Base-by-base conservation (phyloP, 2,113 vertebrate genomes). In the Phaethornis superciliosus region DNA sequence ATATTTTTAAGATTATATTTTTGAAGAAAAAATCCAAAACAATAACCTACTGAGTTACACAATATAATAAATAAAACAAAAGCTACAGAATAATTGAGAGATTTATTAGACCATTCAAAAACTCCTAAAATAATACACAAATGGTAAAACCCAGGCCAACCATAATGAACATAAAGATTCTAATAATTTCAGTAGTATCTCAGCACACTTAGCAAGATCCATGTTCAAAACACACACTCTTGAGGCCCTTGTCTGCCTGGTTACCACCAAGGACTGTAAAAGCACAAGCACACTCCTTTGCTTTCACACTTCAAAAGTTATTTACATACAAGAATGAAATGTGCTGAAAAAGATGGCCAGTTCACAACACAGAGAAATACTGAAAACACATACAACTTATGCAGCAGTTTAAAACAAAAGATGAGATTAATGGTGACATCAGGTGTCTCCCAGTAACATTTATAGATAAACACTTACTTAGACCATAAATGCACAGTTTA, bases 391-490 rank as follows among this genome's bases (percentile, higher is more conserved):
- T 6, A n/a, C 46, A 27, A 35, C 5, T 26, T 24, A 4, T 0
- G 14, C 42, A 49, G 52, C 4, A 1, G 18, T 89, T 54, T 44
- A 32, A 44, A 81, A 35, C 46, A 44, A 16, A 8, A 10, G 1
- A 7, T 3, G 12, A 68, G 7, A 12, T 59, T 21, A 19, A 27
- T 0, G 0, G 27, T 44, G 68, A 40, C 7, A 22, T 20, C 10
- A 11, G 30, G 15, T 3, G 8, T 28, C 32, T 71, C 67, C 30
- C 32, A 32, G 13, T 42, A 80, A 69, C 15, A 49, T 12, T 51
- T 12, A 52, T 6, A 22, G 8, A 49, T 16, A 54, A 88, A 51
- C 37, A 23, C 14, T 47, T n/a, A 12, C 15, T 40, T 40, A n/a
- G n/a, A 30, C 15, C 21, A 7, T 2, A 32, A 32, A 28, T 5